A percentile compares a stretch with the other conserved stretches of the same genome.
phyloP scores from a whole-genome alignment of 1,140 invertebrate genomes.

The Popillia japonica region DNA sequence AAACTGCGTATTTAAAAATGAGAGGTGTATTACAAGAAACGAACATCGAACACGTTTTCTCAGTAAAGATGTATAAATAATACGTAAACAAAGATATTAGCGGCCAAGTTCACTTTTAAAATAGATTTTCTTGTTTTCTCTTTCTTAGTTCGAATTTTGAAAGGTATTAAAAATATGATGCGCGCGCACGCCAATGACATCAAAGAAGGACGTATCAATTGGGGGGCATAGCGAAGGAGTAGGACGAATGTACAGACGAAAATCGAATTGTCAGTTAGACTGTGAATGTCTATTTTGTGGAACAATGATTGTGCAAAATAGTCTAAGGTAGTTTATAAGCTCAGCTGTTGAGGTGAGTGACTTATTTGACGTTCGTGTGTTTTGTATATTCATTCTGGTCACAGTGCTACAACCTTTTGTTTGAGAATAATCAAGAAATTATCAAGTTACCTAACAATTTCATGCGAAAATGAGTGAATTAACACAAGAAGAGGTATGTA shows the following conservation, averaged over 20 bases:
- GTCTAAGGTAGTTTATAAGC: conserved; percentile 51
- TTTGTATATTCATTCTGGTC: conserved; percentile 36
- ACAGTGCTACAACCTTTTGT: conserved; percentile 35
- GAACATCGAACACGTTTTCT: conserved; percentile 19
- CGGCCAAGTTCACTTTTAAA: conserved; percentile 49
- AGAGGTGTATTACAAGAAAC: not conserved
- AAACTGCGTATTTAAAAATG: not conserved
- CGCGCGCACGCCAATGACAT: conserved; percentile 21
- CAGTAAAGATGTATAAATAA: conserved; percentile 35
- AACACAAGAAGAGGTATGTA: conserved; percentile 76
- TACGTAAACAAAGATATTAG: conserved; percentile 41
- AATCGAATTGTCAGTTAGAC: conserved; percentile 44
- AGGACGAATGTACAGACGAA: conserved; percentile 9
- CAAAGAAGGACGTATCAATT: conserved; percentile 34
- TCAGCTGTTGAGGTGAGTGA: conserved; percentile 58
- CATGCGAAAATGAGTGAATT: conserved; percentile 70
- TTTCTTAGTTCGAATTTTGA: conserved; percentile 27
- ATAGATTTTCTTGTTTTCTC: conserved; percentile 38
- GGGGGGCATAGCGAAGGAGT: not conserved
- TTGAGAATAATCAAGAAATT: conserved; percentile 35
- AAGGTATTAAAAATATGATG: conserved; percentile 26
- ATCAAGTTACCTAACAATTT: conserved; percentile 38
- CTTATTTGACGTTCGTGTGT: conserved; percentile 54
- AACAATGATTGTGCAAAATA: conserved; percentile 47
- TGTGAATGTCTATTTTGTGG: conserved; percentile 44